phyloP scores from a whole-genome alignment of 2,888 invertebrate genomes.

The Galerucella calmariensis region DNA sequence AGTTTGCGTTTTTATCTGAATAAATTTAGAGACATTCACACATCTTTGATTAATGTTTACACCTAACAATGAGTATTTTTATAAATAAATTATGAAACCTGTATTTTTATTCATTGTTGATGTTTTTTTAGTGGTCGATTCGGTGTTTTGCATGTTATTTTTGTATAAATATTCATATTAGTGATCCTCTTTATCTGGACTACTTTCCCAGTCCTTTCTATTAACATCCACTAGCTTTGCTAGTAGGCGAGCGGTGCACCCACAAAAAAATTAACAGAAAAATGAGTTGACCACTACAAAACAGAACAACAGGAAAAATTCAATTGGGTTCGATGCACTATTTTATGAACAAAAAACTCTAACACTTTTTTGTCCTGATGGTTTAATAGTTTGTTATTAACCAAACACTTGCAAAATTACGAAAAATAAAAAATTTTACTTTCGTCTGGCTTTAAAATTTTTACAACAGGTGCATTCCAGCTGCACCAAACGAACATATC shows the following conservation, averaged over 20 bases:
- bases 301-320: too few relatives aligned
- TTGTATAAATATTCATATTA: neutral
- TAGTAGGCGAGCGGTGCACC: too few relatives aligned
- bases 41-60: conserved; percentile 21
- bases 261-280: too few relatives aligned
- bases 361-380: too few relatives aligned
- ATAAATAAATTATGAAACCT: neutral
- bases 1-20: conserved; percentile 22
- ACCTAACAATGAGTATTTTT: neutral
- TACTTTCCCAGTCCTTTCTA: neutral
- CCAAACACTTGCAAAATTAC: too few relatives aligned
- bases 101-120: neutral
- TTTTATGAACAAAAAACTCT: too few relatives aligned
- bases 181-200: neutral
- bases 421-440: too few relatives aligned
- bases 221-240: too few relatives aligned
- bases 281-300: too few relatives aligned
- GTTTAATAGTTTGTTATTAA: too few relatives aligned
- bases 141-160: neutral
- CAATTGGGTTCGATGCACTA: too few relatives aligned
- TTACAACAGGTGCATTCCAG: neutral
- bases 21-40: conserved; percentile 23
- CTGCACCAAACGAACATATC: neutral
- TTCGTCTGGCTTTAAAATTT: neutral
- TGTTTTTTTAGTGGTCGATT: neutral